A percentile compares a stretch with the other conserved stretches of the same genome.
Evolutionary conservation across 2,888 invertebrate genomes (phyloP).

Genomic region (Liodrosophila aerea): DNA sequence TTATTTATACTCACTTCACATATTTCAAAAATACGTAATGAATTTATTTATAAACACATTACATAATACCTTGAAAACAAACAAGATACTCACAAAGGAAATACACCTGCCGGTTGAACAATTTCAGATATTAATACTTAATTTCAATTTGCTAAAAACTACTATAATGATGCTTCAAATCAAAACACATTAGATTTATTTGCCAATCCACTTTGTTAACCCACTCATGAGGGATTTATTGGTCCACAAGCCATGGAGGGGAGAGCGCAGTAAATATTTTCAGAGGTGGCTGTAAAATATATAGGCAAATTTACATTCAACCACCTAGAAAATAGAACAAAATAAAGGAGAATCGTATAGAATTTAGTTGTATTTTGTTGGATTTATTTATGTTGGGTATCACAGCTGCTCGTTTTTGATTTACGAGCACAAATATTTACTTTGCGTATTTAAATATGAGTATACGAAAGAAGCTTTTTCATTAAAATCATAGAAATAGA

Average conservation of each 20-base stretch:
- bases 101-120: background rate
- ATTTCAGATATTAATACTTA: slow-evolving; percentile 10
- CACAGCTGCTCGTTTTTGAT: slow-evolving; percentile 52
- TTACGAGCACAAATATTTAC: slow-evolving; percentile 54
- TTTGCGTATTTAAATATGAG: slow-evolving; percentile 53
- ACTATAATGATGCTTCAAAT: background rate
- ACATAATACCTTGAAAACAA: slow-evolving; percentile 3
- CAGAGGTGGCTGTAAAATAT: background rate
- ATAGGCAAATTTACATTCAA: background rate
- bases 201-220: too few species aligned
- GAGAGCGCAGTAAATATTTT: background rate
- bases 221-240: too few species aligned
- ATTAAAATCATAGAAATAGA: slow-evolving; percentile 59
- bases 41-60: slow-evolving; percentile 1
- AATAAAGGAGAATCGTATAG: slow-evolving; percentile 13
- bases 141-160: background rate
- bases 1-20: background rate
- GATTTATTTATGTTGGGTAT: slow-evolving; percentile 29
- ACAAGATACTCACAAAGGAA: background rate
- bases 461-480: slow-evolving; percentile 49
- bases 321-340: background rate
- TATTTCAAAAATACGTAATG: background rate
- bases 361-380: slow-evolving; percentile 22
- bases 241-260: too few species aligned
- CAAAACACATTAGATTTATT: too few species aligned